Percentiles rank a stretch among this genome's conserved stretches.
Evolutionary conservation across 2,888 invertebrate genomes (phyloP).

Genomic region (Noctuana brunneofusca): DNA sequence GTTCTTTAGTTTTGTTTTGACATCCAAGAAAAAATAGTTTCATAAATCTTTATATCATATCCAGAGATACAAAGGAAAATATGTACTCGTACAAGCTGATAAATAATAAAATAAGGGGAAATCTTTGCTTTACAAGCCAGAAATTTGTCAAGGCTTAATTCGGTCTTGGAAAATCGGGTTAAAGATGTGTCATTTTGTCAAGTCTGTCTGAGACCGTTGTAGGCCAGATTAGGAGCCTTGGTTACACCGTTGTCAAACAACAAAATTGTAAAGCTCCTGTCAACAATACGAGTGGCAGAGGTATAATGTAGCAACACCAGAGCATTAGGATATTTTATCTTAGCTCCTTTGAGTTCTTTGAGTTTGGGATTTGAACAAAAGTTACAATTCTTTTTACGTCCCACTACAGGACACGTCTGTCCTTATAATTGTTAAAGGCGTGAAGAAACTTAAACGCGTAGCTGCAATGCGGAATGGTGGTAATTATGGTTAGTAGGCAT

Average conservation of each 20-base stretch:
- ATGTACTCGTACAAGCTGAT: too few species aligned
- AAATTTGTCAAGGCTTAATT: constrained; percentile 7
- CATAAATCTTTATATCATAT: too few species aligned
- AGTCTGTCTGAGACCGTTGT: not conserved
- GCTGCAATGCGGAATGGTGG: too few species aligned
- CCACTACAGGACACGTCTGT: too few species aligned
- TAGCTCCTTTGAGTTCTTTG: not conserved
- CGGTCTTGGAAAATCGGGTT: constrained; percentile 1
- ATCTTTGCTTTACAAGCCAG: not conserved
- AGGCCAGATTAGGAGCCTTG: constrained; percentile 17
- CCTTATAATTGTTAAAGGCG: too few species aligned
- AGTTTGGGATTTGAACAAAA: not conserved
- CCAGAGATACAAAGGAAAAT: too few species aligned
- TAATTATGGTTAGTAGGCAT: too few species aligned
- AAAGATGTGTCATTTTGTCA: constrained; percentile 20
- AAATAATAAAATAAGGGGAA: not conserved
- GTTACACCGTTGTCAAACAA: constrained; percentile 21
- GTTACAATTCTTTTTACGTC: not conserved
- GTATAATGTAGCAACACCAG: not conserved
- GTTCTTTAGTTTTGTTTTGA: too few species aligned
- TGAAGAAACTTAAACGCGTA: too few species aligned
- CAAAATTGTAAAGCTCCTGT: constrained; percentile 15
- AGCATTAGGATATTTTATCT: not conserved
- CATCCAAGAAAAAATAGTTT: too few species aligned
- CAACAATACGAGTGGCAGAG: constrained; percentile 2